Conservation (phyloP, 2,888 invertebrate genomes). For the Philhelius pedissequus region DNA sequence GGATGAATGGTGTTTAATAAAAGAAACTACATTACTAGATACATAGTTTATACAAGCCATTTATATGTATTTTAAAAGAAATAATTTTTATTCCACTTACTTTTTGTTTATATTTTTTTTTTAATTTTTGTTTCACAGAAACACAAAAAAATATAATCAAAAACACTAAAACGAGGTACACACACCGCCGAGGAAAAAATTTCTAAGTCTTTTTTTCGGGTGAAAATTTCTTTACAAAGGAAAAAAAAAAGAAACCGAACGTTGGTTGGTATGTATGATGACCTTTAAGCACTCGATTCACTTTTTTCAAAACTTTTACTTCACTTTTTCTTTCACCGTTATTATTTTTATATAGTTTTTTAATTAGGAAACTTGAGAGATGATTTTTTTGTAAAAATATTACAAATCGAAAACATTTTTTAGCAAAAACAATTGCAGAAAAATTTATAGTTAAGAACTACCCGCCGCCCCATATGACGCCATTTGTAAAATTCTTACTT, state of each 20-base stretch:
- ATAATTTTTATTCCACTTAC: conserved; percentile 36
- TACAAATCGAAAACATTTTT: conserved; percentile 57
- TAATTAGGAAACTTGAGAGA: conserved; percentile 14
- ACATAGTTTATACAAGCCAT: background rate
- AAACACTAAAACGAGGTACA: conserved; percentile 46
- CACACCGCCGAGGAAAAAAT: conserved; percentile 47
- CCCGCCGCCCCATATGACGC: conserved; percentile 69
- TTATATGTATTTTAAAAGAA: background rate
- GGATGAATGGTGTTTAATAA: background rate
- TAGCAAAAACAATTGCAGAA: conserved; percentile 51
- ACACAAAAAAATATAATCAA: conserved; percentile 11
- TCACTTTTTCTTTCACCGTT: conserved; percentile 23
- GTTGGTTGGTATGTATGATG: conserved; percentile 19
- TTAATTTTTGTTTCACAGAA: background rate
- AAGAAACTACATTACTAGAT: background rate
- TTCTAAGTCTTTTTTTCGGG: conserved; percentile 25
- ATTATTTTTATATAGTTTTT: conserved; percentile 12
- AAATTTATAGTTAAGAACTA: conserved; percentile 52
- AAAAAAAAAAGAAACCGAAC: conserved; percentile 57
- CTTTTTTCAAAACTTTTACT: conserved; percentile 21
- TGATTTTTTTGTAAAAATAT: conserved; percentile 9
- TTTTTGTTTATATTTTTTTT: conserved; percentile 34
- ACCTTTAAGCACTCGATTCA: conserved; percentile 63
- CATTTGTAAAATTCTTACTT: conserved; percentile 67
- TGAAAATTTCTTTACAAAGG: conserved; percentile 66